A percentile compares a stretch with the other conserved stretches of the same genome.
Evolutionary conservation across 1,140 invertebrate genomes (phyloP).

Genomic region (Dendroctonus valens): DNA sequence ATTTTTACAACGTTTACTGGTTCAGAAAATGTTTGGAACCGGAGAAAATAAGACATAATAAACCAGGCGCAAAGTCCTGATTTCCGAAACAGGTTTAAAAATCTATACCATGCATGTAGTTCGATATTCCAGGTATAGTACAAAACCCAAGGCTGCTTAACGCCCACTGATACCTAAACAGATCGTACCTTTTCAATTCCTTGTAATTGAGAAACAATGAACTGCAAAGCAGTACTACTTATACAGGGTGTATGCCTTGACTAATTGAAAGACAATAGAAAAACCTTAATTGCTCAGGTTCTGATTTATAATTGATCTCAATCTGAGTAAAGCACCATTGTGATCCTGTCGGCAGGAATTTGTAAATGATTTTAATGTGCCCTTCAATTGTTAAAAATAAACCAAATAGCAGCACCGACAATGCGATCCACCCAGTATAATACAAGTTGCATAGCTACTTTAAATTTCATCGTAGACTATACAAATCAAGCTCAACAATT

Average conservation of each 20-base stretch:
- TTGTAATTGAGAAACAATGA: constrained; percentile 34
- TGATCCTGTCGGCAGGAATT: too few relatives aligned
- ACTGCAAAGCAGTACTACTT: constrained; percentile 12
- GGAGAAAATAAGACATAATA: too few relatives aligned
- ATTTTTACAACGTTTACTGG: too few relatives aligned
- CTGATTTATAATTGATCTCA: too few relatives aligned
- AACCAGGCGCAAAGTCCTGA: too few relatives aligned
- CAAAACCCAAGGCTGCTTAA: constrained; percentile 26
- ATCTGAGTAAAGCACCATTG: too few relatives aligned
- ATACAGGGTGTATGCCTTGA: constrained; percentile 17
- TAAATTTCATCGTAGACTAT: constrained; percentile 26
- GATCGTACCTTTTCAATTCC: constrained; percentile 29
- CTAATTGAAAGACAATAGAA: constrained; percentile 9
- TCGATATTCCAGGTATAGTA: constrained; percentile 25
- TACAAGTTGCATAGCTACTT: constrained; percentile 21
- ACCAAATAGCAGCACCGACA: too few relatives aligned
- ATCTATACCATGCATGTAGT: constrained; percentile 24
- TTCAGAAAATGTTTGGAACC: too few relatives aligned
- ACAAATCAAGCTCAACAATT: constrained; percentile 30
- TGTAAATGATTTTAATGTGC: too few relatives aligned
- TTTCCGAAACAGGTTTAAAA: constrained; percentile 9
- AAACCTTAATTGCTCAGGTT: too few relatives aligned
- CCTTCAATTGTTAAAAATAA: too few relatives aligned
- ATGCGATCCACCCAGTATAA: constrained; percentile 4
- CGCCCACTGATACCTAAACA: constrained; percentile 26